These are phyloP conservation scores for Elephantulus edwardii DNA, from an alignment of 2,113 vertebrate genomes.

Conservation along the genomic window DNA sequence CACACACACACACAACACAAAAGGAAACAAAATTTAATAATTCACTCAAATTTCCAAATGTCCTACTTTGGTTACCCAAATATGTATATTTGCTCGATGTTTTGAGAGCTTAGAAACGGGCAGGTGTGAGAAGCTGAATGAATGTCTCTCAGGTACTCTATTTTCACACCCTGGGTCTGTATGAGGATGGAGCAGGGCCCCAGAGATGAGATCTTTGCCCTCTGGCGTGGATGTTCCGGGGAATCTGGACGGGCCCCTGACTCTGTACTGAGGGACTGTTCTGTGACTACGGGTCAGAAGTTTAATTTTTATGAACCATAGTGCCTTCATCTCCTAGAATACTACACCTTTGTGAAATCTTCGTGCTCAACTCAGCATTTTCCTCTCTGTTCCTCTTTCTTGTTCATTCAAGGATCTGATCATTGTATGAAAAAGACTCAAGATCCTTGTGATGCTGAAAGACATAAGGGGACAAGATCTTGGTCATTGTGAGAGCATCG, in stretches of 20 bases:
- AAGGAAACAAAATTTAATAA: neutral
- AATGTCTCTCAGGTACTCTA: neutral
- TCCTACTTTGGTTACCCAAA: neutral
- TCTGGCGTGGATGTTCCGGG: neutral
- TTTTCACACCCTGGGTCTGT: neutral
- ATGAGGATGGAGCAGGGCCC: neutral
- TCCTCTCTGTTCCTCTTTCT: conserved; percentile 23
- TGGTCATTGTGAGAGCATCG: neutral
- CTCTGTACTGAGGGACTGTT: neutral
- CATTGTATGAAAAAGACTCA: conserved; percentile 1
- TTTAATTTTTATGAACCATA: neutral
- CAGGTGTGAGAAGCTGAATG: too few relatives aligned
- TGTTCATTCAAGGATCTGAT: conserved; percentile 26
- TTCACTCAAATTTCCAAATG: neutral
- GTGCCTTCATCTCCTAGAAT: neutral
- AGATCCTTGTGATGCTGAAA: too few relatives aligned
- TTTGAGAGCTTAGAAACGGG: neutral
- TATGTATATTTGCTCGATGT: neutral
- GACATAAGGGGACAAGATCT: too few relatives aligned
- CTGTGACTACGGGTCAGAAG: neutral
- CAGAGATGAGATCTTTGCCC: neutral
- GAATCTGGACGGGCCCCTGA: neutral
- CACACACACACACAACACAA: neutral
- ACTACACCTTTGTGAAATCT: neutral
- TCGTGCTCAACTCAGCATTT: neutral